Base-by-base conservation (phyloP, 2,888 invertebrate genomes). In the Rhagonycha fulva region DNA sequence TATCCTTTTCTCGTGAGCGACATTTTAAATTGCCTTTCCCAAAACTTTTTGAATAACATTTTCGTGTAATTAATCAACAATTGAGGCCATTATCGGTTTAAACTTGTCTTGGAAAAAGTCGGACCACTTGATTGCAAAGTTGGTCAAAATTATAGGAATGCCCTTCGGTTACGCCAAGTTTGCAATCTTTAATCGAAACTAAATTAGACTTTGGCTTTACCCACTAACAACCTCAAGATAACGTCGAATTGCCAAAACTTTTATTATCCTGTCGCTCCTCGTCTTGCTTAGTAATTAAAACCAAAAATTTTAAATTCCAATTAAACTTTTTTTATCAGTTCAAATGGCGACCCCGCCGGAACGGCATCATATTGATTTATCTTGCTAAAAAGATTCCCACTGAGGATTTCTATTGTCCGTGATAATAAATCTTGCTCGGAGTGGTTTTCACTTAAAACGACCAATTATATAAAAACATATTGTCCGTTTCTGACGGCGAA, bases 121-220 rank as follows among this genome's bases (percentile, higher is more conserved):
- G 67, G 68, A 66, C 74, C 76, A 73, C 79, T 75, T 74, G 78
- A 78, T 78, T 78, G 78, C 74, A 79, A 79, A 79, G 72, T 78
- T 78, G 77, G 74, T 79, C 77, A 75, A 77, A 78, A 79, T 78
- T 78, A 79, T 76, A 78, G 74, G 78, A 78, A 79, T 79, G 74
- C 75, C 79, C 79, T 69, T 71, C 72, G 78, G 78, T 73, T 77
- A 72, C 71, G 72, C 60, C 67, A 72, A 77, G 66, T 75, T 77
- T 75, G 68, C 69, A 74, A 77, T 77, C 77, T 75, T 77, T 77
- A 74, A 75, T 77, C 77, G 72, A 77, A 75, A 75, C 71, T 75
- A 77, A 77, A 77, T 74, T 77, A 77, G 71, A 60, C 30, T 60
- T 68, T 32, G 67, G 28, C 70, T 70, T 74, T 71, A 63, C 11